These are phyloP conservation scores for Alloscopus bannaensis DNA, from an alignment of 2,888 invertebrate genomes.

Conservation along the genomic window DNA sequence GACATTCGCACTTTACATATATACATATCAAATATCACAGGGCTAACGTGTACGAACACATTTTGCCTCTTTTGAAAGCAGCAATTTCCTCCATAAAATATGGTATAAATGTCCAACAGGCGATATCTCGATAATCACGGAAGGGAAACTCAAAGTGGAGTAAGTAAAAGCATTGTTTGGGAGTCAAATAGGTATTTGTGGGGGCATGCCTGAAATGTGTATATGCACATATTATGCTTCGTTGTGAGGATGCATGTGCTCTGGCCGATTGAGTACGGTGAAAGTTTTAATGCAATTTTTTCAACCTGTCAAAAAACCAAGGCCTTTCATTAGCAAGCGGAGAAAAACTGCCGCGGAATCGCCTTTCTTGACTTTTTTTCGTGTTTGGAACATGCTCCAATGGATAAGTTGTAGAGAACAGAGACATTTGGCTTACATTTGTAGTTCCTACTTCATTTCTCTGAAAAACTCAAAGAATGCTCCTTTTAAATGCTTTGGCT, in stretches of 20 bases:
- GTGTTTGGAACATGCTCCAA: too few species aligned
- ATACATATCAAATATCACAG: too few species aligned
- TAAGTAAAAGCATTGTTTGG: slow-evolving; percentile 32
- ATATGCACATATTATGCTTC: neutral
- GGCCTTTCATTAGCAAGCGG: slow-evolving; percentile 6
- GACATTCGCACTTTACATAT: too few species aligned
- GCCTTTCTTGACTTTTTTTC: too few species aligned
- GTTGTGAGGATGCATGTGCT: neutral
- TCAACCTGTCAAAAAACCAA: slow-evolving; percentile 41
- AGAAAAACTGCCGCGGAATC: slow-evolving; percentile 10
- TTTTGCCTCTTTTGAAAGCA: slow-evolving; percentile 33
- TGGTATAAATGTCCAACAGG: slow-evolving; percentile 51
- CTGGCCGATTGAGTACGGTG: slow-evolving; percentile 7
- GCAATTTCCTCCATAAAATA: slow-evolving; percentile 54
- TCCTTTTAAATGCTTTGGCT: too few species aligned
- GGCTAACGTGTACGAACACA: neutral
- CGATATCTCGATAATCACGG: slow-evolving; percentile 49
- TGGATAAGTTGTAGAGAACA: too few species aligned
- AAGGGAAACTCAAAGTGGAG: slow-evolving; percentile 45
- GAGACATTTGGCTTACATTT: too few species aligned
- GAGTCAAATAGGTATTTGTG: too few species aligned
- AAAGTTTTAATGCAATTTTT: slow-evolving; percentile 54
- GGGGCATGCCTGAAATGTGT: too few species aligned
- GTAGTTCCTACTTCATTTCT: too few species aligned
- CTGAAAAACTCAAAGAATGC: too few species aligned